phyloP scores from a whole-genome alignment of 2,888 invertebrate genomes.

The Spicauda simplicius region DNA sequence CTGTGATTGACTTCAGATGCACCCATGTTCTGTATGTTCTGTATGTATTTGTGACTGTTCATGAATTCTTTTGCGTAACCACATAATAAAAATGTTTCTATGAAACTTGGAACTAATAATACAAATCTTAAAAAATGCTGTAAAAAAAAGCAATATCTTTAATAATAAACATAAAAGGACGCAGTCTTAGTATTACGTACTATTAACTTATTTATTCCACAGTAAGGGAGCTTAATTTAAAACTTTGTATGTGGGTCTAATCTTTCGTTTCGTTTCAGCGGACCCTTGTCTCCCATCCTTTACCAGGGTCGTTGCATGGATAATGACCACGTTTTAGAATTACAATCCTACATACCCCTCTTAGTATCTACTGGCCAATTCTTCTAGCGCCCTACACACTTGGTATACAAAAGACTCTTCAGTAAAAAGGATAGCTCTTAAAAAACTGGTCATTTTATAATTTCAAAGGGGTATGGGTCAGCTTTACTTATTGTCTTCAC shows the following conservation, averaged over 20 bases:
- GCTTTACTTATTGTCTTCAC: slow-evolving; percentile 57
- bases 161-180: not conserved
- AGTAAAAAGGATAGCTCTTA: slow-evolving; percentile 38
- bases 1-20: too few relatives aligned
- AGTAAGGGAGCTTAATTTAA: slow-evolving; percentile 51
- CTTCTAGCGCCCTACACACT: not conserved
- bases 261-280: slow-evolving; percentile 59
- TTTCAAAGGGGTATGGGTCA: slow-evolving; percentile 56
- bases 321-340: slow-evolving; percentile 64
- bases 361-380: slow-evolving; percentile 1
- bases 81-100: too few relatives aligned
- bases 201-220: not conserved
- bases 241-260: slow-evolving; percentile 68
- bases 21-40: too few relatives aligned
- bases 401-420: not conserved
- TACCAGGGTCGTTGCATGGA: slow-evolving; percentile 52
- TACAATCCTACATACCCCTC: slow-evolving; percentile 50
- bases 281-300: slow-evolving; percentile 43
- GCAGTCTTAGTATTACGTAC: not conserved
- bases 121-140: too few relatives aligned
- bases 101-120: too few relatives aligned
- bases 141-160: too few relatives aligned
- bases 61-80: too few relatives aligned
- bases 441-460: slow-evolving; percentile 46
- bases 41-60: too few relatives aligned